Conservation (phyloP, 1,140 invertebrate genomes). For the Cotesia chilonis region DNA sequence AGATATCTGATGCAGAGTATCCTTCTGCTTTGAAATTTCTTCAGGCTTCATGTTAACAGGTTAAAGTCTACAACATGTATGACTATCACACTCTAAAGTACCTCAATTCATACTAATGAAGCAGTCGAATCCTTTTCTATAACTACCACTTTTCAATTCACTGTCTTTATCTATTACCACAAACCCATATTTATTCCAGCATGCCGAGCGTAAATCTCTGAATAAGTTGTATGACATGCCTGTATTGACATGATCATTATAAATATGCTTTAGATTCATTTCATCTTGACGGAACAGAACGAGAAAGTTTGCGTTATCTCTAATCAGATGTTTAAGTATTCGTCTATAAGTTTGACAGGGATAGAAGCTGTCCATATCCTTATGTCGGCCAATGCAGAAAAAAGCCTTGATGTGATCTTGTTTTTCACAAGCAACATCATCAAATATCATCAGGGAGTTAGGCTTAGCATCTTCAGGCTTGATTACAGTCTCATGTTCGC, state of each 20-base stretch:
- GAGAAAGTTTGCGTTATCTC: no score
- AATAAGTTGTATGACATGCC: conserved; percentile 1
- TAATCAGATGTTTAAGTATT: no score
- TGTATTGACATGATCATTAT: background rate
- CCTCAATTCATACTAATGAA: conserved; percentile 15
- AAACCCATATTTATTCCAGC: conserved; percentile 15
- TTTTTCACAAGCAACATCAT: conserved; percentile 27
- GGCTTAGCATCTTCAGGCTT: no score
- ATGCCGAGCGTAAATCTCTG: no score
- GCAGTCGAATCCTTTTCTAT: conserved; percentile 28
- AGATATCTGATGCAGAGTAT: conserved; percentile 32
- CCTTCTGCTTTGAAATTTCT: conserved; percentile 22
- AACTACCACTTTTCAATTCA: conserved; percentile 6
- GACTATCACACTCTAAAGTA: background rate
- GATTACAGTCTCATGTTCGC: no score
- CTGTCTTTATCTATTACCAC: conserved; percentile 18
- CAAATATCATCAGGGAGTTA: background rate
- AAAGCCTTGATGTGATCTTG: conserved; percentile 10
- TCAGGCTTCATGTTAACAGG: background rate
- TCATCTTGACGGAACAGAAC: background rate
- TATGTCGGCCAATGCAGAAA: conserved; percentile 1
- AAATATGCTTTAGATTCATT: conserved; percentile 22
- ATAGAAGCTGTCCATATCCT: conserved; percentile 5
- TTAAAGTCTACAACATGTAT: no score
- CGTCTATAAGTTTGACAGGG: no score